Evolutionary conservation across 2,888 invertebrate genomes (phyloP).

Genomic region (Polyommatus iphigenia): DNA sequence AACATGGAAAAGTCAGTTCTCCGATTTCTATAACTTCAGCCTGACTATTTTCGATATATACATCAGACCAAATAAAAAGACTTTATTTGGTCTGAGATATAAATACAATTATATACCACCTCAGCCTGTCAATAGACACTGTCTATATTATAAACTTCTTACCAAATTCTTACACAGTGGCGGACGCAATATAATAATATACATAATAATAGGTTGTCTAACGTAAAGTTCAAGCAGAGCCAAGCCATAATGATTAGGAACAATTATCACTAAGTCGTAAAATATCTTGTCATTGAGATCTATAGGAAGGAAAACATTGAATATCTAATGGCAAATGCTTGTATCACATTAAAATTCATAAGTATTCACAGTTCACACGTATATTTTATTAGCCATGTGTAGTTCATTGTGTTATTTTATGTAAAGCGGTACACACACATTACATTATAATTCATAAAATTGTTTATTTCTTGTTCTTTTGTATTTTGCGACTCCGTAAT

Average conservation of each 20-base stretch:
- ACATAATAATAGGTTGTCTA: no score
- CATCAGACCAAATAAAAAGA: no score
- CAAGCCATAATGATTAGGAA: neutral
- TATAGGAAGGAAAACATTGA: neutral
- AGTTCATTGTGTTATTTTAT: neutral
- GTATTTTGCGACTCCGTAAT: neutral
- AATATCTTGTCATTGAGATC: neutral
- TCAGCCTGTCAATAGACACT: no score
- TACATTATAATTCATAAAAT: neutral
- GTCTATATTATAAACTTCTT: no score
- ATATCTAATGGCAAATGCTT: neutral
- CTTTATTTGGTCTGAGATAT: no score
- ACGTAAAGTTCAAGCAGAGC: neutral
- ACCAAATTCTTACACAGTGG: no score
- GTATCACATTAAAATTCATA: neutral
- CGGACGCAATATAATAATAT: no score
- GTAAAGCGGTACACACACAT: neutral
- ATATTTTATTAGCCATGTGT: neutral
- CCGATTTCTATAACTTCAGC: no score
- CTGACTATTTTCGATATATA: no score
- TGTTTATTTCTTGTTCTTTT: slow-evolving; percentile 9
- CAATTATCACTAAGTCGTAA: neutral
- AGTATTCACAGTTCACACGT: slow-evolving; percentile 16
- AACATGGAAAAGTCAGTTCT: no score
- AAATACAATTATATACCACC: no score